A percentile compares a stretch with the other conserved stretches of the same genome.
These are phyloP conservation scores for Plutomurus gul DNA, from an alignment of 1,140 invertebrate species.

Conservation along the genomic window DNA sequence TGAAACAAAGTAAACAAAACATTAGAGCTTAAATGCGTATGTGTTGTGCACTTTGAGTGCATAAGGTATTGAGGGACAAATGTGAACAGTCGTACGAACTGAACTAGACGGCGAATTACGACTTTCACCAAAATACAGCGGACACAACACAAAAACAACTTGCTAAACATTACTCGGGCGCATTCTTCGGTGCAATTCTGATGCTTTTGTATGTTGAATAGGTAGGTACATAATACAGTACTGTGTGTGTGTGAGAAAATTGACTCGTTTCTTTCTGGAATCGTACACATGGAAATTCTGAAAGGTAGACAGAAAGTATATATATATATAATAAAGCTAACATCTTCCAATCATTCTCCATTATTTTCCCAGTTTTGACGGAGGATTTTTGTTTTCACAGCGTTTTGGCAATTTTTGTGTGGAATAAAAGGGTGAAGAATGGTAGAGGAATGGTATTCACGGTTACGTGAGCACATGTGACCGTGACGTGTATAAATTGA, in stretches of 20 bases:
- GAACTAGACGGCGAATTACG: background rate
- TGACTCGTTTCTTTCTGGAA: no score
- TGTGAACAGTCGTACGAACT: background rate
- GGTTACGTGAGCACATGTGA: background rate
- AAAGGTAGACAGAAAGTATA: no score
- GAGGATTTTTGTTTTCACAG: no score
- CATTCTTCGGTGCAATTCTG: no score
- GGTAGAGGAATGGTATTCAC: no score
- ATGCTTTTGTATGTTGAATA: background rate
- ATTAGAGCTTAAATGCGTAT: background rate
- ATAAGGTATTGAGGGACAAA: background rate
- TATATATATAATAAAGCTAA: no score
- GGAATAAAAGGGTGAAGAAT: no score
- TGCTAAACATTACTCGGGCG: no score
- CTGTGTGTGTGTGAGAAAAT: no score
- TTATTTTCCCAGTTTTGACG: no score
- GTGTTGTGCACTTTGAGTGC: background rate
- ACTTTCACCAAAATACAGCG: background rate
- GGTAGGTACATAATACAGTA: background rate
- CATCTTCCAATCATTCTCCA: no score
- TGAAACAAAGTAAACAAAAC: slow-evolving; percentile 18
- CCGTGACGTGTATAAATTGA: background rate
- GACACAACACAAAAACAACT: slow-evolving; percentile 9
- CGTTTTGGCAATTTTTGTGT: background rate
- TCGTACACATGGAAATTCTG: no score